Percentiles rank a stretch among this genome's conserved stretches.
Evolutionary conservation across 2,888 invertebrate genomes (phyloP).

Genomic region (Mesoligia furuncula): DNA sequence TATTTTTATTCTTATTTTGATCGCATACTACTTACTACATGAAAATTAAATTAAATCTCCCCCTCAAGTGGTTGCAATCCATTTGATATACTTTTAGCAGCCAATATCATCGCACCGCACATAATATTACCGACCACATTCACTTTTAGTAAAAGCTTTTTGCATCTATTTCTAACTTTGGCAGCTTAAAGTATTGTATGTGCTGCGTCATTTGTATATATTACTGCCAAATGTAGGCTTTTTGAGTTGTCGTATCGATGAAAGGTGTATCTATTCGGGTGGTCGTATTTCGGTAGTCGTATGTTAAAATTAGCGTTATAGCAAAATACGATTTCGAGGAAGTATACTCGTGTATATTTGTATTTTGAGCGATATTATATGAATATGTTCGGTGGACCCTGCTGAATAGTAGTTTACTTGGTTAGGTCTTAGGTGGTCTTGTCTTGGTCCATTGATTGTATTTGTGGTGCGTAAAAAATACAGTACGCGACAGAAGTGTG

Average conservation of each 20-base stretch:
- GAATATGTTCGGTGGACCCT: neutral
- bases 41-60: neutral
- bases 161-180: neutral
- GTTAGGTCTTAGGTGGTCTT: neutral
- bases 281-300: too few species aligned
- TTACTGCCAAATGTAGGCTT: neutral
- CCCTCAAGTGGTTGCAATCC: neutral
- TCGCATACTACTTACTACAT: slow-evolving; percentile 16
- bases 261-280: neutral
- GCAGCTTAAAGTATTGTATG: slow-evolving; percentile 1
- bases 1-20: slow-evolving; percentile 41
- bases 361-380: neutral
- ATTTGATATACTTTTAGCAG: neutral
- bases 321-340: neutral
- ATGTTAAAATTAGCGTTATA: neutral
- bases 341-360: neutral
- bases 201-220: neutral
- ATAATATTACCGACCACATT: neutral
- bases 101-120: neutral
- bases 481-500: neutral
- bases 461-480: neutral
- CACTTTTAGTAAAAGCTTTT: neutral
- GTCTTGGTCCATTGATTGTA: neutral
- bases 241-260: neutral
- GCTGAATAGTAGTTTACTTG: neutral